These are phyloP conservation scores for Brachypterus glaber DNA, from an alignment of 2,888 invertebrate species.

Conservation along the genomic window DNA sequence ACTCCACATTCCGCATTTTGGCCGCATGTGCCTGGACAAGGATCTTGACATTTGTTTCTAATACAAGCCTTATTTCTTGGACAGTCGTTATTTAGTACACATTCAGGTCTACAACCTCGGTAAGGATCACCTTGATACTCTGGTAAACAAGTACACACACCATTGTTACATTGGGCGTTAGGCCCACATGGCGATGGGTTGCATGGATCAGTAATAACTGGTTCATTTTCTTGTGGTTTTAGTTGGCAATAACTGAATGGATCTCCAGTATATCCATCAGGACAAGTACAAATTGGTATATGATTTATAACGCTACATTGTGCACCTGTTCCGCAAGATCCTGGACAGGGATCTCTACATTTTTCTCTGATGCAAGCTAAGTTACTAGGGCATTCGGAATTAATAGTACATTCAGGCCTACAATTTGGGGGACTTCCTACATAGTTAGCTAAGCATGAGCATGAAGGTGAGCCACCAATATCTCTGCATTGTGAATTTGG, in stretches of 20 bases:
- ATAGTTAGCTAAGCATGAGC: conserved; percentile 55
- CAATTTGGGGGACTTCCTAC: conserved; percentile 65
- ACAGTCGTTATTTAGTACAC: conserved; percentile 63
- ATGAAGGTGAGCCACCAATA: conserved; percentile 52
- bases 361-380: conserved; percentile 64
- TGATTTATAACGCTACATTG: conserved; percentile 58
- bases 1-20: conserved; percentile 62
- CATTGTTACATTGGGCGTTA: conserved; percentile 55
- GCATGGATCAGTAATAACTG: conserved; percentile 45
- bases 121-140: conserved; percentile 63
- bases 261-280: conserved; percentile 49
- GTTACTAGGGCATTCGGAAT: conserved; percentile 61
- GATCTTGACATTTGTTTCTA: conserved; percentile 63
- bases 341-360: conserved; percentile 64
- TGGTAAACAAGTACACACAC: conserved; percentile 60
- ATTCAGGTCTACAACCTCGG: conserved; percentile 65
- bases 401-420: conserved; percentile 62
- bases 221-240: conserved; percentile 30
- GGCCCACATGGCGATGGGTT: conserved; percentile 70
- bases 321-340: conserved; percentile 58
- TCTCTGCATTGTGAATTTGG: conserved; percentile 54
- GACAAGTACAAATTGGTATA: conserved; percentile 58
- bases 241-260: conserved; percentile 43
- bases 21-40: conserved; percentile 65
- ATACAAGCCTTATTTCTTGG: conserved; percentile 59